Percentiles rank a stretch among this genome's conserved stretches.
Evolutionary conservation across 2,113 vertebrate species (phyloP).

Genomic region (Origma solitaria): DNA sequence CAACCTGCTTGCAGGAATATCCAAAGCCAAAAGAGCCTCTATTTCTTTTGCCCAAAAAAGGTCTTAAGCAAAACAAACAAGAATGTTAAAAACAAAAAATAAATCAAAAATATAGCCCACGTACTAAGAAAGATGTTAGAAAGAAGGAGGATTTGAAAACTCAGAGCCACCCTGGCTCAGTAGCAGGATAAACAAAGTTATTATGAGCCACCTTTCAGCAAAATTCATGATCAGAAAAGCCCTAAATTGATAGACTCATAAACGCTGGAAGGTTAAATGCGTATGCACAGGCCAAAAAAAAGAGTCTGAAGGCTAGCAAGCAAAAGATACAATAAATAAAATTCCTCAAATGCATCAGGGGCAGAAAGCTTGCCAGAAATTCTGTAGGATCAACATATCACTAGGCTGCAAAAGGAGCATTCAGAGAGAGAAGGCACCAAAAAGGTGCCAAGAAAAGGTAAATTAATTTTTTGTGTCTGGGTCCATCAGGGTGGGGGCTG

Average conservation of each 20-base stretch:
- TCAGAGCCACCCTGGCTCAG: neutral
- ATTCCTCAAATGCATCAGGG: neutral
- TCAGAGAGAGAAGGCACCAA: neutral
- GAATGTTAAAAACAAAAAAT: neutral
- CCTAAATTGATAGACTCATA: neutral
- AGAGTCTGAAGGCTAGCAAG: neutral
- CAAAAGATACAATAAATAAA: constrained; percentile 28
- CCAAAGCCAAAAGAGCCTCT: neutral
- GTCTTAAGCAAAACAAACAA: neutral
- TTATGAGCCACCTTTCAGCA: neutral
- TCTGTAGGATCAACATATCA: neutral
- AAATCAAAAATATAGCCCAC: neutral
- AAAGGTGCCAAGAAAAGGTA: neutral
- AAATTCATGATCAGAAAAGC: neutral
- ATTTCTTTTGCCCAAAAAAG: neutral
- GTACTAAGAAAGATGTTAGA: neutral
- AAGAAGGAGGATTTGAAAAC: neutral
- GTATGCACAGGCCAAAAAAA: neutral
- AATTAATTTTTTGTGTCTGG: neutral
- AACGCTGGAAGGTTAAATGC: neutral
- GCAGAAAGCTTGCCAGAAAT: constrained; percentile 1
- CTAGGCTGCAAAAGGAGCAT: neutral
- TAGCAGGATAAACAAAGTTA: neutral
- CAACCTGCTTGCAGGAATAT: neutral
- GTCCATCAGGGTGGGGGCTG: neutral